Percentiles rank a stretch among this genome's conserved stretches.
Evolutionary conservation across 2,888 invertebrate genomes (phyloP).

Genomic region (Cinara cedri): DNA sequence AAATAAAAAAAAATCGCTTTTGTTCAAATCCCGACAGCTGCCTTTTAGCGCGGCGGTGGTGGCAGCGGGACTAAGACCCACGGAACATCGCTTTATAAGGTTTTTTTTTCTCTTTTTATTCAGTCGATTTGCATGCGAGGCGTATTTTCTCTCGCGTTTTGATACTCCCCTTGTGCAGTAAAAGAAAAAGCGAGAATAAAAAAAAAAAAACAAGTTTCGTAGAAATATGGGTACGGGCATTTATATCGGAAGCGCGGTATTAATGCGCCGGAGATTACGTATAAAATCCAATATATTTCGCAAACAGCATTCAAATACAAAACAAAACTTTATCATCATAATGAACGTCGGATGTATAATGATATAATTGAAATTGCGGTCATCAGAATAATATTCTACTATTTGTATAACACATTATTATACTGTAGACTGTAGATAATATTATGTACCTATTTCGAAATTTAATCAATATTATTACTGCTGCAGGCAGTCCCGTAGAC

Average conservation of each 20-base stretch:
- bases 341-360: too few relatives aligned
- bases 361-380: too few relatives aligned
- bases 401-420: too few relatives aligned
- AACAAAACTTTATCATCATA: too few relatives aligned
- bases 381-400: too few relatives aligned
- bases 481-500: too few relatives aligned
- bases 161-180: neutral
- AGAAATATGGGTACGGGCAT: neutral
- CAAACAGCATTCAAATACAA: too few relatives aligned
- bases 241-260: neutral
- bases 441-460: too few relatives aligned
- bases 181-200: neutral
- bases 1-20: slow-evolving; percentile 34
- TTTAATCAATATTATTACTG: too few relatives aligned
- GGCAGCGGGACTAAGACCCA: neutral
- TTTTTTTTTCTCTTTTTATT: neutral
- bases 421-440: too few relatives aligned
- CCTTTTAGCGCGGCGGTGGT: slow-evolving; percentile 22
- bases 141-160: slow-evolving; percentile 12
- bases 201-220: neutral
- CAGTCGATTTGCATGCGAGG: slow-evolving; percentile 31
- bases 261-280: too few relatives aligned
- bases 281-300: too few relatives aligned
- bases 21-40: slow-evolving; percentile 47
- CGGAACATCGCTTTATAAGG: slow-evolving; percentile 1